Evolutionary conservation across 2,888 invertebrate genomes (phyloP).

Genomic region (Apomyelois bistriatella): DNA sequence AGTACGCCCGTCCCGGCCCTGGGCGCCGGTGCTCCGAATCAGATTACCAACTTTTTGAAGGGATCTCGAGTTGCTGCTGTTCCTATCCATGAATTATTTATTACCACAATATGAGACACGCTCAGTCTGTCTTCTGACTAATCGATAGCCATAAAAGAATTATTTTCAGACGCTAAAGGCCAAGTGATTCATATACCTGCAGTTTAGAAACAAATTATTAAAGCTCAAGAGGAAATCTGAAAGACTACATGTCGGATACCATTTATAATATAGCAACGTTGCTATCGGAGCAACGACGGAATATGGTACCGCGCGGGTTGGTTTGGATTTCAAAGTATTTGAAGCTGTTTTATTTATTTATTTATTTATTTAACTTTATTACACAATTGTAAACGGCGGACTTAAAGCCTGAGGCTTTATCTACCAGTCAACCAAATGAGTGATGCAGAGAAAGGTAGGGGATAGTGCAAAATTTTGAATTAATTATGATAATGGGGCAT

Average conservation of each 20-base stretch:
- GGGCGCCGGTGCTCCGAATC: conserved; percentile 38
- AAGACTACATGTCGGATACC: conserved; percentile 17
- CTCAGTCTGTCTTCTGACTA: conserved; percentile 40
- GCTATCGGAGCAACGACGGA: no score
- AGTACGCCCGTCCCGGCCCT: conserved; percentile 31
- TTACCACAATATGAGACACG: conserved; percentile 41
- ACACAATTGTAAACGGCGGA: no score
- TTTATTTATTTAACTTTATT: no score
- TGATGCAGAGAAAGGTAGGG: no score
- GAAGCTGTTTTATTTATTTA: no score
- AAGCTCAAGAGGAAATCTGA: conserved; percentile 35
- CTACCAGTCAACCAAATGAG: no score
- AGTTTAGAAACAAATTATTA: conserved; percentile 33
- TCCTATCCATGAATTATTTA: conserved; percentile 51
- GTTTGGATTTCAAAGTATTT: conserved; percentile 8
- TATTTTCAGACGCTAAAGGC: conserved; percentile 46
- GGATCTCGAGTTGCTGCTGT: conserved; percentile 25
- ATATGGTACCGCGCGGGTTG: no score
- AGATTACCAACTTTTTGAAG: conserved; percentile 55
- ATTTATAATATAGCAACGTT: conserved; percentile 14
- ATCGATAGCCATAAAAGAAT: conserved; percentile 54
- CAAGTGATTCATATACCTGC: conserved; percentile 32
- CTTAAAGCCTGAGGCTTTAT: no score
- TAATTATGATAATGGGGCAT: no score
- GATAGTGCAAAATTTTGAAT: no score